Evolutionary conservation across 2,797 vertebrate genomes (phyloP).

Genomic region (Eutrigla gurnardus): DNA sequence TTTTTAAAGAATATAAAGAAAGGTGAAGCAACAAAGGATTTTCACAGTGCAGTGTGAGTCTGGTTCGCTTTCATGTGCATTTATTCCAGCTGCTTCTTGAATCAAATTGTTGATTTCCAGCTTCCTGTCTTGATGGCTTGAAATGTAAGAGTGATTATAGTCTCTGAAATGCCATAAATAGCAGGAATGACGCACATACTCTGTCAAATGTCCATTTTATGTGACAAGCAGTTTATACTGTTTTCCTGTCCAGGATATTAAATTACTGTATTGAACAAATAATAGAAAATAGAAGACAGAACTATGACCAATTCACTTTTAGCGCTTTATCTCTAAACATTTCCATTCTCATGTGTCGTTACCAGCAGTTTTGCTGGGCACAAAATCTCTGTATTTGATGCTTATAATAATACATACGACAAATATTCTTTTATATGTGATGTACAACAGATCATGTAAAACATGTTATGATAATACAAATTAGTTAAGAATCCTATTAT

Average conservation of each 20-base stretch:
- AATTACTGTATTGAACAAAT: constrained; percentile 54
- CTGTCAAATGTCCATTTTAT: constrained; percentile 73
- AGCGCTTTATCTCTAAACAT: constrained; percentile 11
- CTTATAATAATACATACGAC: background rate
- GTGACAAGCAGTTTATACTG: constrained; percentile 60
- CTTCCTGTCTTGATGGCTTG: constrained; percentile 65
- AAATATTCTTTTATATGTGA: background rate
- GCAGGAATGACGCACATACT: constrained; percentile 74
- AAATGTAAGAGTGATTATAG: constrained; percentile 64
- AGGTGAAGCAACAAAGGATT: constrained; percentile 10
- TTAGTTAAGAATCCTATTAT: background rate
- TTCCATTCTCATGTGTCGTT: constrained; percentile 12
- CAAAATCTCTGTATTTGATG: constrained; percentile 7
- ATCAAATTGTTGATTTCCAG: constrained; percentile 69
- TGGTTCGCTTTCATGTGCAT: constrained; percentile 48
- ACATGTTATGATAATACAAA: background rate
- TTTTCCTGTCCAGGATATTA: constrained; percentile 62
- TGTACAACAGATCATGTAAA: background rate
- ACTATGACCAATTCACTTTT: constrained; percentile 7
- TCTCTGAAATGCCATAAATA: constrained; percentile 72
- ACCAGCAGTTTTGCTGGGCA: background rate
- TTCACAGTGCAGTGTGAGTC: constrained; percentile 30
- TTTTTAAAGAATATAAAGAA: background rate
- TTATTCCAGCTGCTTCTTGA: constrained; percentile 54
- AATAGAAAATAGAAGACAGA: constrained; percentile 38